These are phyloP conservation scores for Drosophila melanosoma DNA, from an alignment of 2,888 invertebrate species.

Conservation along the genomic window DNA sequence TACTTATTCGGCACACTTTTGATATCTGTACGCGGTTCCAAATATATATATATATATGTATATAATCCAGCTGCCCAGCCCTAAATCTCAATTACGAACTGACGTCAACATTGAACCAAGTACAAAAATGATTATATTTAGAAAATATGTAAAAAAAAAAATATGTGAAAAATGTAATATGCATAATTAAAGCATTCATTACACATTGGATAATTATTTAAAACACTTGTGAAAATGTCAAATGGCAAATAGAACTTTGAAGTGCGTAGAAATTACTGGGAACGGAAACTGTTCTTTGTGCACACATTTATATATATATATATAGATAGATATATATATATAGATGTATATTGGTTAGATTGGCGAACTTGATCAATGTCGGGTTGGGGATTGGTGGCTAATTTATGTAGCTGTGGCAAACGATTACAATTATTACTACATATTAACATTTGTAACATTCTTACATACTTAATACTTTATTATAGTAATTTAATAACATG, in stretches of 20 bases:
- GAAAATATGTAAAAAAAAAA: constrained; percentile 3
- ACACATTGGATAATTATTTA: constrained; percentile 34
- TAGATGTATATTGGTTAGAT: background rate
- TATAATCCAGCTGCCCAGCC: constrained; percentile 25
- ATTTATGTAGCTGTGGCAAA: constrained; percentile 54
- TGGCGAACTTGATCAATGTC: constrained; percentile 44
- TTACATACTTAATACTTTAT: constrained; percentile 81
- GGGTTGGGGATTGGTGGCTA: constrained; percentile 27
- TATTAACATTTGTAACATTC: constrained; percentile 82
- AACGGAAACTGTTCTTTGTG: constrained; percentile 42
- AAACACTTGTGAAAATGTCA: constrained; percentile 59
- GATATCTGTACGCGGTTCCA: constrained; percentile 29
- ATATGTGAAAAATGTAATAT: too few relatives aligned
- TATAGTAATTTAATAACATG: constrained; percentile 83
- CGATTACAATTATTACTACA: constrained; percentile 80
- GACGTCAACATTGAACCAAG: constrained; percentile 54
- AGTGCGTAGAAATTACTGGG: constrained; percentile 44
- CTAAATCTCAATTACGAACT: constrained; percentile 18
- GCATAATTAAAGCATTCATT: constrained; percentile 21
- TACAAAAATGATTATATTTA: constrained; percentile 27
- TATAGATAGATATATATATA: too few relatives aligned
- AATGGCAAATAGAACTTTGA: constrained; percentile 35
- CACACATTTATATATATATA: background rate
- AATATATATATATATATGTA: constrained; percentile 2
- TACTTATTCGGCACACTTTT: constrained; percentile 61